Evolutionary conservation across 2,113 vertebrate species (phyloP).

Genomic region (Melanostigma gelatinosum): DNA sequence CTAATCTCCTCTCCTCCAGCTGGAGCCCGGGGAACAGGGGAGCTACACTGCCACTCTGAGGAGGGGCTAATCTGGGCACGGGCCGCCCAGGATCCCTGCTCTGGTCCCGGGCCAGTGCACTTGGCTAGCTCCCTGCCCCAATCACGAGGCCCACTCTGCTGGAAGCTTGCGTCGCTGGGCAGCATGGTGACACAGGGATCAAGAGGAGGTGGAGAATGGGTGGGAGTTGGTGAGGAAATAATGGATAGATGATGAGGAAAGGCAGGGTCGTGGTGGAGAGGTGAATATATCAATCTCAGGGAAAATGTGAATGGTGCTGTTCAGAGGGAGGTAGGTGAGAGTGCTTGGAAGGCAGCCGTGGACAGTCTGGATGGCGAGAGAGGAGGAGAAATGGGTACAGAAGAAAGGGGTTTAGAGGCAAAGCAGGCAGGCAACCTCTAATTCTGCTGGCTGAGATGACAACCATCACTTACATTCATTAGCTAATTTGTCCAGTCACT

Average conservation of each 20-base stretch:
- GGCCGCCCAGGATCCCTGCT: slow-evolving; percentile 68
- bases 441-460: background rate
- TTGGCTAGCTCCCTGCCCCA: slow-evolving; percentile 61
- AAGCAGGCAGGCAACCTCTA: background rate
- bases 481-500: background rate
- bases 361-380: background rate
- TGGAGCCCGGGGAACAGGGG: slow-evolving; percentile 61
- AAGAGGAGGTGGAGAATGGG: slow-evolving; percentile 25
- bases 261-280: background rate
- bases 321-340: background rate
- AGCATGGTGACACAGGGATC: slow-evolving; percentile 34
- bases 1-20: slow-evolving; percentile 78
- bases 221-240: slow-evolving; percentile 13
- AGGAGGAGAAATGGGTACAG: background rate
- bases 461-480: background rate
- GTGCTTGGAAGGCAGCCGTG: slow-evolving; percentile 4
- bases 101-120: slow-evolving; percentile 70
- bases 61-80: slow-evolving; percentile 69
- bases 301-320: slow-evolving; percentile 1
- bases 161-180: slow-evolving; percentile 36
- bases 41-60: slow-evolving; percentile 61
- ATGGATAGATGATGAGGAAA: slow-evolving; percentile 28
- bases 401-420: background rate
- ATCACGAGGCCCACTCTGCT: slow-evolving; percentile 47
- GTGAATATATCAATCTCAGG: slow-evolving; percentile 14